Percentiles rank a stretch among this genome's conserved stretches.
These are phyloP conservation scores for Siderastrea radians DNA, from an alignment of 92 coral and sea anemone species.

Conservation along the genomic window DNA sequence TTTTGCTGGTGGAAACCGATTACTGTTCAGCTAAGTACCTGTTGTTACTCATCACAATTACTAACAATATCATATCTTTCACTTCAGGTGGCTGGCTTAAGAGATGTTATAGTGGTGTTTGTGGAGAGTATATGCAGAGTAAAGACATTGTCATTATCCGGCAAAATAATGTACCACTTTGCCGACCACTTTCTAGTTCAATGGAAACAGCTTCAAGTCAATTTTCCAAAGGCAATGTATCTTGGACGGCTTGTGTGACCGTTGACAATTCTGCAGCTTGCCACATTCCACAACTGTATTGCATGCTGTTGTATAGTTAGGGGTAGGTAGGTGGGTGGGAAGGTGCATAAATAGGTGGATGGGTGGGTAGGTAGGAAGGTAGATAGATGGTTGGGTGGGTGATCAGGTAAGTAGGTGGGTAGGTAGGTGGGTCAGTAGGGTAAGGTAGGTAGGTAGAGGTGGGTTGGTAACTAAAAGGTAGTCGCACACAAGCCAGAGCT, in stretches of 20 bases:
- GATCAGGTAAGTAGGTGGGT: too few species aligned
- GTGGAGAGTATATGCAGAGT: constrained; percentile 97
- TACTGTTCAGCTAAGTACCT: too few species aligned
- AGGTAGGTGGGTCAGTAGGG: too few species aligned
- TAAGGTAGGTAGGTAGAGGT: too few species aligned
- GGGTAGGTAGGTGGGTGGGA: background rate
- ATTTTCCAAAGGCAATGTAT: constrained; percentile 90
- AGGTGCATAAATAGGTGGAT: background rate
- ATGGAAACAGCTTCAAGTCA: constrained; percentile 87
- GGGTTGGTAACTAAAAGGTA: too few species aligned
- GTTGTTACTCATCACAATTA: background rate
- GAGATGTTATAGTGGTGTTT: constrained; percentile 80
- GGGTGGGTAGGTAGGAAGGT: background rate
- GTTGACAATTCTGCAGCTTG: background rate
- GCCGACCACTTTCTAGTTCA: constrained; percentile 95
- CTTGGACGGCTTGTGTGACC: constrained; percentile 87
- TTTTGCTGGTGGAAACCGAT: too few species aligned
- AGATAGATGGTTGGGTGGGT: too few species aligned
- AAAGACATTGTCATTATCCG: constrained; percentile 92
- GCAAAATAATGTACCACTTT: constrained; percentile 87
- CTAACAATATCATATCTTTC: background rate
- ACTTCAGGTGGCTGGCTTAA: constrained; percentile 77
- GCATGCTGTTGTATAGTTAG: too few species aligned
- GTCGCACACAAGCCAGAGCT: too few species aligned
- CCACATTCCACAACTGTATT: background rate